Base-by-base conservation (phyloP, 2,888 invertebrate species). In the Heteromyza rotundicornis region DNA sequence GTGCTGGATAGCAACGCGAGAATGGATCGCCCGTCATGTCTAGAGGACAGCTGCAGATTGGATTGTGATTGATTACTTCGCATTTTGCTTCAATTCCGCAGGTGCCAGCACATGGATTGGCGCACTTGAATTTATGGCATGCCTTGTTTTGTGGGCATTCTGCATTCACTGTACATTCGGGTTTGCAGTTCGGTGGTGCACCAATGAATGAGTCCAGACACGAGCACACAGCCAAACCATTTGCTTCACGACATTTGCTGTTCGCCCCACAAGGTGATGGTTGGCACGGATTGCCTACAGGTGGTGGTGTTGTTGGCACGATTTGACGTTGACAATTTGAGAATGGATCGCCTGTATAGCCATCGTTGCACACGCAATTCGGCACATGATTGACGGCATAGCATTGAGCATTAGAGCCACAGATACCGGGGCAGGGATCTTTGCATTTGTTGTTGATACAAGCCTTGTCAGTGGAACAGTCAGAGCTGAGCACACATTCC, bases 371-470 rank as follows among this genome's bases (percentile, higher is more conserved):
- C 5, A 89, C 90, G 79, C 95, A 95, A 51, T 90, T 89, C n/a
- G 95, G 94, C 50, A 92, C 88, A 78, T 95, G 95, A 79, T 93
- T 93, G 14, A 92, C 88, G 2, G 94, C 93, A 49, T 89, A 88
- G 77, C 95, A 95, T 77, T 92, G 90, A 1, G 95, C 92, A 78
- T 90, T 90, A 58, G 87, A 86, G 5, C 94, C 95, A 78, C 95
- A 95, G 62, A 92, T 88, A 64, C 94, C 93, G 14, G 92, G 91
- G 73, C 95, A 95, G 47, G 95, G 95, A 84, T 95, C 91, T 56
- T 87, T 86, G 77, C 95, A 95, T 80, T 93, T 94, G 78, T 92
- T 92, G 72, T 90, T 87, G 49, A 91, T 87, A 74, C 95, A 95
- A 49, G 94, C 90, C 80, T 90, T 91, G 76, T 92, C 91, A 1